A percentile compares a stretch with the other conserved stretches of the same genome.
phyloP scores from a whole-genome alignment of 2,888 invertebrate genomes.

The Caenorhabditis imperialis region DNA sequence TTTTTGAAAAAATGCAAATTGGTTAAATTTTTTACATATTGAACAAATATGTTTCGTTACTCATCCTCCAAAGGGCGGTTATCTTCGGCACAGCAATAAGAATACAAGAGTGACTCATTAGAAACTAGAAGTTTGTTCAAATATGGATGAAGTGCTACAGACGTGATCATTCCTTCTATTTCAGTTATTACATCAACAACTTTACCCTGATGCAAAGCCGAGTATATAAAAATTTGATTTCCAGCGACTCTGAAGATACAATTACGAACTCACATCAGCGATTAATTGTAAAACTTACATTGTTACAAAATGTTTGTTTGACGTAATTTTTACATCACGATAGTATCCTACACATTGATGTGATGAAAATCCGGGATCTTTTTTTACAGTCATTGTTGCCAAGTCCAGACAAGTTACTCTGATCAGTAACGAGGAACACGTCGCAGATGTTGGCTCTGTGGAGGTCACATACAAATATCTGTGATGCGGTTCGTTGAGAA shows the following conservation, averaged over 20 bases:
- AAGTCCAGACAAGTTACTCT: conserved; percentile 27
- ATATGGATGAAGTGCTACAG: conserved; percentile 13
- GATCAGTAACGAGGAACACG: background rate
- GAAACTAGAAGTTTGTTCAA: background rate
- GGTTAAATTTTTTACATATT: too few relatives aligned
- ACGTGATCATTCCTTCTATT: background rate
- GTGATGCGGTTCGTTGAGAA: too few relatives aligned
- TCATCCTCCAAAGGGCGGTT: too few relatives aligned
- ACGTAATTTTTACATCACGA: background rate
- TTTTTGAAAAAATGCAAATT: too few relatives aligned
- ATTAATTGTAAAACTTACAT: conserved; percentile 1
- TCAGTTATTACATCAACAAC: background rate
- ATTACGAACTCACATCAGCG: background rate
- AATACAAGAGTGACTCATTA: background rate
- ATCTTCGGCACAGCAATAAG: too few relatives aligned
- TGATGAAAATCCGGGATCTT: conserved; percentile 7
- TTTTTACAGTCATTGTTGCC: conserved; percentile 16
- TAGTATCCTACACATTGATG: background rate
- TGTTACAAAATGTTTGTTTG: conserved; percentile 14
- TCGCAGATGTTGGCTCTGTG: background rate
- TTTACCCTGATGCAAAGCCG: conserved; percentile 13
- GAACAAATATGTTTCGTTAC: too few relatives aligned
- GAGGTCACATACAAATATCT: too few relatives aligned
- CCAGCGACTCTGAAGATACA: conserved; percentile 13
- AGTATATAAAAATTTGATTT: conserved; percentile 1